phyloP scores from a whole-genome alignment of 2,113 vertebrate genomes.

The Uria aalge region DNA sequence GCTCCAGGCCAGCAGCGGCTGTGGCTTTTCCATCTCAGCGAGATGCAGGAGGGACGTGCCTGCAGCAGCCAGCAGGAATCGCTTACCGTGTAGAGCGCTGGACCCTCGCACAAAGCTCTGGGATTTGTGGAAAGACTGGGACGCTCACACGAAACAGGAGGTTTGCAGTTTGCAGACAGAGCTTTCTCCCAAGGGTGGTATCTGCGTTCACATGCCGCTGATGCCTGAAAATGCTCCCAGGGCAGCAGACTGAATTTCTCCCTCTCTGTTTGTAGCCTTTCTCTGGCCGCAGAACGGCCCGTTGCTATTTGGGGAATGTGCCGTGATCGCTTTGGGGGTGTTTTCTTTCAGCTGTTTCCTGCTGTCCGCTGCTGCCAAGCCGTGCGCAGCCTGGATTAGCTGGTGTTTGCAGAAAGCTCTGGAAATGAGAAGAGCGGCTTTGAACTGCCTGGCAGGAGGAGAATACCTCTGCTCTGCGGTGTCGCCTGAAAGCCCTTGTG shows the following conservation, averaged over 20 bases:
- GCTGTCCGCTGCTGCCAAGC: background rate
- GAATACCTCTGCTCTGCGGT: background rate
- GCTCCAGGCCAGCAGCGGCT: background rate
- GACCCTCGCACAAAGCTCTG: background rate
- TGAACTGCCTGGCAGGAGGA: background rate
- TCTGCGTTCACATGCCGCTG: background rate
- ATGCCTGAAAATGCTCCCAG: background rate
- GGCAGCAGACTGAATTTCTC: background rate
- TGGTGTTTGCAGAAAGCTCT: background rate
- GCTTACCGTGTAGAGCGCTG: accelerated
- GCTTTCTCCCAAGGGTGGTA: background rate
- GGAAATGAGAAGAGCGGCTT: background rate
- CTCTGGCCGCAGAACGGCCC: background rate
- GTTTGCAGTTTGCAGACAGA: background rate
- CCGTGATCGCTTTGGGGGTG: background rate
- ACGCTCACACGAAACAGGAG: background rate
- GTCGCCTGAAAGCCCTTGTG: accelerated
- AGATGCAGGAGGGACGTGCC: background rate
- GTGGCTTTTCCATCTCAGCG: background rate
- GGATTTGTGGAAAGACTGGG: background rate
- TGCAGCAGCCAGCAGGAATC: background rate
- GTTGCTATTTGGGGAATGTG: conserved; percentile 1
- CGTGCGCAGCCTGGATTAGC: background rate
- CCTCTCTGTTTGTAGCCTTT: background rate
- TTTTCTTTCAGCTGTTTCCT: conserved; percentile 24